These are phyloP conservation scores for Sinocyclocheilus maitianheensis DNA, from an alignment of 2,113 vertebrate genomes.

Conservation along the genomic window DNA sequence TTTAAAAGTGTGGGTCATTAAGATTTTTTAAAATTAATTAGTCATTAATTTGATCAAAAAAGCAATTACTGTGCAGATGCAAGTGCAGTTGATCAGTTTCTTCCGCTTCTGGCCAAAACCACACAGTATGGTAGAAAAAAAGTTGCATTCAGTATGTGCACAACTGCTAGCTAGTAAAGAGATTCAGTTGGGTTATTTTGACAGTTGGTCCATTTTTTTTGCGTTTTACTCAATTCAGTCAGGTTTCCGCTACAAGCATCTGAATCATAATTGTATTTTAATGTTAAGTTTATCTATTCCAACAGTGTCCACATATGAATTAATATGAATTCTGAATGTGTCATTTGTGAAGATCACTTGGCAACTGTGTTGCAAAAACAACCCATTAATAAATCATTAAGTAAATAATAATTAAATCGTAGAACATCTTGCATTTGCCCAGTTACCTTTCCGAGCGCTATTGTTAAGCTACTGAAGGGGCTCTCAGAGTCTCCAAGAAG, in stretches of 20 bases:
- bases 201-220: background rate
- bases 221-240: background rate
- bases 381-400: background rate
- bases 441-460: conserved; percentile 18
- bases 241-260: background rate
- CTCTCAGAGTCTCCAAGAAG: conserved; percentile 46
- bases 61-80: background rate
- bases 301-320: background rate
- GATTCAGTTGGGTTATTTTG: too few species aligned
- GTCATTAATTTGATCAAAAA: background rate
- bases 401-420: background rate
- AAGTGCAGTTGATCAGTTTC: background rate
- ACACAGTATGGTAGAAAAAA: background rate
- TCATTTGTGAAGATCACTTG: background rate
- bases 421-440: background rate
- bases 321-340: background rate
- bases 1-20: background rate
- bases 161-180: too few species aligned
- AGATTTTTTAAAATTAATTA: background rate
- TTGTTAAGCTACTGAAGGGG: conserved; percentile 30
- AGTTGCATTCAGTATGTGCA: too few species aligned
- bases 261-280: background rate
- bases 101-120: background rate
- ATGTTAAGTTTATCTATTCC: background rate
- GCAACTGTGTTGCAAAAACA: background rate